Evolutionary conservation across 2,113 vertebrate species (phyloP), one percentile per base, ranked within the genome.

Genomic region (Phaethornis superciliosus): DNA sequence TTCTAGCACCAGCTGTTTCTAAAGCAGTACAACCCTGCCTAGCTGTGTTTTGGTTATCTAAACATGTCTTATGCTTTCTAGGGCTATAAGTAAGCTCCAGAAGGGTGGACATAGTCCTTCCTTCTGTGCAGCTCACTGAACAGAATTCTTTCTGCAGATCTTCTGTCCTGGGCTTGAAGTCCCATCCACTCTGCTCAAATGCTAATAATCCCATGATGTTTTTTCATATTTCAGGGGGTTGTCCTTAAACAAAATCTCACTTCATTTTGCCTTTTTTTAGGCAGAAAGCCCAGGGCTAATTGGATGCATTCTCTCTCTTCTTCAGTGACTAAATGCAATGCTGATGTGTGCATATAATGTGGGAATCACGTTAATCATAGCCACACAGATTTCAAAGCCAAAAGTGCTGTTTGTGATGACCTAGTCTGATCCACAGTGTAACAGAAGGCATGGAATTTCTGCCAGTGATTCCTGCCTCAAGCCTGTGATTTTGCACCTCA

Each of bases 301-400:
- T 94, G 96, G 95, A 92, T 80, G 71, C 90, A 77, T 92, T 96
- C 95, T 92, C 82, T 93, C 82, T 95, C 65, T 95, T 95, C 95
- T 96, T 93, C 94, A 96, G 68, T 86, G 90, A 60, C 94, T 96
- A 92, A 96, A 94, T 81, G 96, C 64, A 96, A 88, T 94, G 96
- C 94, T 96, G 95, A 96, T 94, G 96, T 84, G 95, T 93, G 96
- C 94, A 92, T 96, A 96, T 96, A 96, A 96, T 94, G 96, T 96
- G 95, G 95, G 95, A 96, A 96, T 96, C 95, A 92, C 69, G 74
- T 94, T 96, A 96, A 90, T 95, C 90, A 92, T 77, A 96, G 91
- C 89, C 87, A 95, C 87, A 91, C 74, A 96, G 83, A 88, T 96
- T 83, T 93, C 94, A 95, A 96, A 95, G 92, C 90, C 95, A 93